Evolutionary conservation across 2,888 invertebrate species (phyloP), one percentile per base, ranked within the genome.

Genomic region (Ophonus ardosiacus): DNA sequence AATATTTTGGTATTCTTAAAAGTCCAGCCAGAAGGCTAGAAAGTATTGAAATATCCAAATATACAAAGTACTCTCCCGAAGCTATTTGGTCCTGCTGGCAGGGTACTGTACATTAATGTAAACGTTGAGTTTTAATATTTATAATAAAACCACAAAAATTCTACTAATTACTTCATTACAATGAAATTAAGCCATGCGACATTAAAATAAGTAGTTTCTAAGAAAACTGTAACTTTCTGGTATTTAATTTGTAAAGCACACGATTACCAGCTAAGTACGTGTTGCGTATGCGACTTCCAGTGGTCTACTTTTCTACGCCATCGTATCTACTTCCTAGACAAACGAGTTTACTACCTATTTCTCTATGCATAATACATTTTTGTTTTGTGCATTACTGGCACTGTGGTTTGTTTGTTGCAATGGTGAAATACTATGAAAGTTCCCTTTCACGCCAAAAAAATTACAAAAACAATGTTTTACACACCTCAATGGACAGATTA

Each of bases 201-300:
- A 68, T 15, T 68, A 10, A 68, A 68, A 68, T 68, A 10, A n/a
- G 31, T 40, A 15, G 10, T 38, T 68, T 68, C 68, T 68, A 15
- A n/a, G 68, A 68, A 68, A 68, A 68, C 7, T 38, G 15, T 15
- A 68, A 68, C 68, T 68, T 68, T 68, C 68, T 31, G 68, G 68
- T 68, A n/a, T 68, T 68, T 68, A 68, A 68, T n/a, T 68, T 68
- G 68, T 68, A 38, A 31, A 15, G 38, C 68, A 15, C 38, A 24
- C 59, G 56, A 80, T 24, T 38, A 24, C 40, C 24, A 6, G 24
- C 56, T 10, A 51, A 51, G 65, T 82, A 71, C 71, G 82, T 71
- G 82, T 71, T 68, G 82, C 71, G 59, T 71, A 59, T 82, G 74
- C 82, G 38, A 71, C 71, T 82, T 82, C 65, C 82, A 82, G 24